Percentiles rank a stretch among this genome's conserved stretches.
These are phyloP conservation scores for Puntigrus tetrazona DNA, from an alignment of 2,113 vertebrate genomes.

Conservation along the genomic window DNA sequence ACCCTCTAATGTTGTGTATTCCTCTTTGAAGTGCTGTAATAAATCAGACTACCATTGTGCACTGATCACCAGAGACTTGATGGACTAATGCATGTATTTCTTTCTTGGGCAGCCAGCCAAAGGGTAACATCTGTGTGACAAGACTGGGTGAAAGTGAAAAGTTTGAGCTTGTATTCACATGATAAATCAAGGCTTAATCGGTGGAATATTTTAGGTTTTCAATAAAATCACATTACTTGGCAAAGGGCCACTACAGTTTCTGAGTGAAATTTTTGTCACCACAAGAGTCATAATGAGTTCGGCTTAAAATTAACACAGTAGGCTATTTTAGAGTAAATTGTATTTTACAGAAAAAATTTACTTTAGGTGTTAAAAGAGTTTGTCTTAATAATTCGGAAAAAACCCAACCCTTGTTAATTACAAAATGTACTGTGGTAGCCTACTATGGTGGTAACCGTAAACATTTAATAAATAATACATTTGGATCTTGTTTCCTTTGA, in stretches of 20 bases:
- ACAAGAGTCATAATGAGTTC: neutral
- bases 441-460: neutral
- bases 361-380: neutral
- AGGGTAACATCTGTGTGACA: neutral
- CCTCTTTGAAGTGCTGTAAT: slow-evolving; percentile 57
- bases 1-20: slow-evolving; percentile 37
- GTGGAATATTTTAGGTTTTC: slow-evolving; percentile 5
- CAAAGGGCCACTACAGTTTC: neutral
- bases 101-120: neutral
- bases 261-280: neutral
- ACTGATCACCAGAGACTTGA: slow-evolving; percentile 53
- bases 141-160: neutral
- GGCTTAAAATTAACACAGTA: neutral
- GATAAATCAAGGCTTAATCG: slow-evolving; percentile 13
- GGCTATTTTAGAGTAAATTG: neutral
- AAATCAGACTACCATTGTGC: slow-evolving; percentile 59
- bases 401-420: neutral
- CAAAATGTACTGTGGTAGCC: neutral
- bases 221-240: slow-evolving; percentile 29
- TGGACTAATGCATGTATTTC: slow-evolving; percentile 33
- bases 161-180: neutral
- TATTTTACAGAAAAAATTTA: neutral
- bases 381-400: neutral
- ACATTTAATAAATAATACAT: neutral
- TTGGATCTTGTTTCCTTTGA: neutral